Evolutionary conservation across 2,113 vertebrate species (phyloP).

Genomic region (Caranx ignobilis): DNA sequence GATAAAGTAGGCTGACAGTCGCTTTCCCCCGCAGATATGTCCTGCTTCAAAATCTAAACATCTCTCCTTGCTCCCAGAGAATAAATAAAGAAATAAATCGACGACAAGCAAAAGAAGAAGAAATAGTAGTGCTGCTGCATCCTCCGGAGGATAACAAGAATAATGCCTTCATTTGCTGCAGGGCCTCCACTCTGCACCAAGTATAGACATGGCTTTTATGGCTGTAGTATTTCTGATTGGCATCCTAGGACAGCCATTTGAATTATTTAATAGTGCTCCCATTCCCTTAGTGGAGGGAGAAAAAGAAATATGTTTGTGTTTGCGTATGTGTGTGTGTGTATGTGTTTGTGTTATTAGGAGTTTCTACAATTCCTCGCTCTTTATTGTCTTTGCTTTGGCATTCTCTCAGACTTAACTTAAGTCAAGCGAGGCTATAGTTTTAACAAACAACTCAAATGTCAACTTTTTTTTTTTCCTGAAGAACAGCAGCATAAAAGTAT

Average conservation of each 20-base stretch:
- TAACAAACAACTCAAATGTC: conserved; percentile 44
- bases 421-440: conserved; percentile 55
- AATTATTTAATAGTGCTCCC: conserved; percentile 85
- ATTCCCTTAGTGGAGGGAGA: conserved; percentile 65
- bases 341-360: conserved; percentile 62
- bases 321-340: conserved; percentile 1
- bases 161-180: conserved; percentile 85
- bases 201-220: conserved; percentile 85
- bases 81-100: conserved; percentile 82
- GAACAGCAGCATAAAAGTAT: not conserved
- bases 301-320: conserved; percentile 72
- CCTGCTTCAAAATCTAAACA: conserved; percentile 79
- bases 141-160: conserved; percentile 84
- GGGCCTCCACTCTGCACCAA: conserved; percentile 75
- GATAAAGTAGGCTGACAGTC: conserved; percentile 80
- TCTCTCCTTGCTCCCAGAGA: conserved; percentile 67
- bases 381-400: conserved; percentile 64
- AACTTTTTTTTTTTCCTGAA: not conserved
- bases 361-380: conserved; percentile 31
- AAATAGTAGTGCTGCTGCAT: conserved; percentile 75
- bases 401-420: conserved; percentile 58
- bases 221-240: conserved; percentile 87
- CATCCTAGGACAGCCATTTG: conserved; percentile 83
- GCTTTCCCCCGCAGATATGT: conserved; percentile 69
- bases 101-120: conserved; percentile 74